These are phyloP conservation scores for Dorcus parallelipipedus DNA, from an alignment of 2,888 invertebrate species.

Conservation along the genomic window DNA sequence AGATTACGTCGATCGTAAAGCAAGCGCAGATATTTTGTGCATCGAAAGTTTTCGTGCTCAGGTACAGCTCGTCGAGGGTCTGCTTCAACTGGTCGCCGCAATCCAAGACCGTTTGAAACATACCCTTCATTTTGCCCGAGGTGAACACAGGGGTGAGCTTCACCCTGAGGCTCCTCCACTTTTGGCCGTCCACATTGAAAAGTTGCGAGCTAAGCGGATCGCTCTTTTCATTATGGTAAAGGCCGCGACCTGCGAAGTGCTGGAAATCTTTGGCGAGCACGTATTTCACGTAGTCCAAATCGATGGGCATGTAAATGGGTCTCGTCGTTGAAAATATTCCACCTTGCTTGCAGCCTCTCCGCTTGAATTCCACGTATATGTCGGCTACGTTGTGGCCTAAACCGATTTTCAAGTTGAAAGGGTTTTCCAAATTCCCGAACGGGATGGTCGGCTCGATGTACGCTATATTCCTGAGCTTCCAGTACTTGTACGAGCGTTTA, in stretches of 20 bases:
- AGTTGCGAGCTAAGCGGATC: conserved; percentile 7
- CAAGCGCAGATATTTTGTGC: background rate
- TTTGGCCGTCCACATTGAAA: conserved; percentile 4
- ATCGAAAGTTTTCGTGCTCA: background rate
- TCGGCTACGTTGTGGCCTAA: background rate
- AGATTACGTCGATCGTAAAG: conserved; percentile 6
- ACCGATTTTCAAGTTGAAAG: background rate
- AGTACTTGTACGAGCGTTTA: conserved; percentile 9
- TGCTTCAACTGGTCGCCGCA: background rate
- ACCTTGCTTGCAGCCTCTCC: conserved; percentile 3
- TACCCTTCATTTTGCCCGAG: conserved; percentile 7
- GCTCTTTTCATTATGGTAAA: conserved; percentile 5
- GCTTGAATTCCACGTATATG: conserved; percentile 7
- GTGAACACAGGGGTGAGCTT: conserved; percentile 10
- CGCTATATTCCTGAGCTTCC: conserved; percentile 9
- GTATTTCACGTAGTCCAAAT: background rate
- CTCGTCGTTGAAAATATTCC: conserved; percentile 7
- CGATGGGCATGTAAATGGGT: conserved; percentile 12
- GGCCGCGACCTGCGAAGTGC: conserved; percentile 1
- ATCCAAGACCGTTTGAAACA: conserved; percentile 4
- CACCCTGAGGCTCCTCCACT: conserved; percentile 8
- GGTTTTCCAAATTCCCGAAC: conserved; percentile 12
- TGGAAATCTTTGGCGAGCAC: conserved; percentile 12
- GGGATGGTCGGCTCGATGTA: conserved; percentile 5
- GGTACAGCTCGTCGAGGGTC: background rate